These are phyloP conservation scores for Lasiommata megera DNA, from an alignment of 2,888 invertebrate species.

Conservation along the genomic window DNA sequence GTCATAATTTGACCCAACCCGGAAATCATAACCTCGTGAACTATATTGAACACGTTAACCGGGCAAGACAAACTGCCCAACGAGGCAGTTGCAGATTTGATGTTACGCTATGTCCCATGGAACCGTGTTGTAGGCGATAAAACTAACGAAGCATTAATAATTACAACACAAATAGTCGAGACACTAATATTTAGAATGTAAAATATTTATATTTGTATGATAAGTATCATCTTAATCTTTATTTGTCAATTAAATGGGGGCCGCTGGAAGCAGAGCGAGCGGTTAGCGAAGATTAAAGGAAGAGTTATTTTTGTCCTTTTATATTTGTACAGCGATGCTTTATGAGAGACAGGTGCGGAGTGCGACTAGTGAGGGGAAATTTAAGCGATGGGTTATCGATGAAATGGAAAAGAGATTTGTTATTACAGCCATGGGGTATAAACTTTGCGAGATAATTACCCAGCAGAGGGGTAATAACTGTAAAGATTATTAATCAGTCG, in stretches of 20 bases:
- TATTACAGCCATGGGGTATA: no score
- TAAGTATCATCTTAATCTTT: constrained; percentile 32
- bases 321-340: constrained; percentile 51
- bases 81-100: no score
- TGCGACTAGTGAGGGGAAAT: constrained; percentile 28
- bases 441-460: no score
- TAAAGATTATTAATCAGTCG: no score
- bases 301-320: constrained; percentile 48
- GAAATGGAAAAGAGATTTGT: no score
- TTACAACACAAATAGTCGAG: neutral
- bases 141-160: neutral
- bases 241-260: constrained; percentile 40
- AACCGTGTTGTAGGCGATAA: neutral
- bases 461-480: no score
- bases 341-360: constrained; percentile 55
- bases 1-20: no score
- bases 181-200: neutral
- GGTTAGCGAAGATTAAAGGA: constrained; percentile 54
- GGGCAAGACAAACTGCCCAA: no score
- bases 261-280: constrained; percentile 32
- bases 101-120: no score
- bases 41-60: no score
- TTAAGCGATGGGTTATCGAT: no score
- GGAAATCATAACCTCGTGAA: no score
- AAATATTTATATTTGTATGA: constrained; percentile 21